Evolutionary conservation across 2,888 invertebrate species (phyloP), one percentile per base, ranked within the genome.

Genomic region (Drosophila mimetica): DNA sequence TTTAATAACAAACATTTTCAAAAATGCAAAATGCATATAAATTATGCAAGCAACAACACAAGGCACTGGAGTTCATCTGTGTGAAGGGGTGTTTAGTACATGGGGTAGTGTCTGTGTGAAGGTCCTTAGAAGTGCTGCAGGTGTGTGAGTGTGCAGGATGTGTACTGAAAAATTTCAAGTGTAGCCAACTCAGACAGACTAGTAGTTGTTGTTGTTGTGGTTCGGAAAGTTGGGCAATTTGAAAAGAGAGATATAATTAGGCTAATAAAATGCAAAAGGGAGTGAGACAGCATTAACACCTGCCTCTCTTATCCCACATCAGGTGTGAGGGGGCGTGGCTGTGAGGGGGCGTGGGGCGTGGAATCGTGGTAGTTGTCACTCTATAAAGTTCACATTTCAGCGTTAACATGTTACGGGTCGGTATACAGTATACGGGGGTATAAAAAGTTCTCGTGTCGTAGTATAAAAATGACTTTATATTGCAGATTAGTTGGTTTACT

Each of bases 41-140:
- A 77, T 53, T 82, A 88, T 77, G 77, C 66, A 82, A 74, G 77
- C 83, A 82, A 74, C 55, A 46, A 25, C 46, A 64, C 58, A 52
- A 69, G 59, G 69, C 58, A 59, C 72, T 52, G 39, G 28, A 25
- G 61, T 71, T 54, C 48, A 50, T 47, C 42, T 46, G 16, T 50
- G 50, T 55, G 32, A 30, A 30, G 41, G 20, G 30, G 36, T 13
- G 55, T 51, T 18, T 46, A 61, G 44, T n/a, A 37, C 42, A 16
- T 6, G 42, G 47, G 66, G 36, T 30, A 5, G 39, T 34, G 22
- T 34, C 25, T 48, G 48, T 54, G 51, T 18, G 28, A 11, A 44
- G 34, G 66, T 53, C 30, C 63, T 58, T 58, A 57, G 59, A 64
- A 37, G 63, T 76, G 71, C 46, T 71, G 75, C 60, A 82, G 61